phyloP scores from a whole-genome alignment of 2,888 invertebrate genomes.

The Rhagium mordax region DNA sequence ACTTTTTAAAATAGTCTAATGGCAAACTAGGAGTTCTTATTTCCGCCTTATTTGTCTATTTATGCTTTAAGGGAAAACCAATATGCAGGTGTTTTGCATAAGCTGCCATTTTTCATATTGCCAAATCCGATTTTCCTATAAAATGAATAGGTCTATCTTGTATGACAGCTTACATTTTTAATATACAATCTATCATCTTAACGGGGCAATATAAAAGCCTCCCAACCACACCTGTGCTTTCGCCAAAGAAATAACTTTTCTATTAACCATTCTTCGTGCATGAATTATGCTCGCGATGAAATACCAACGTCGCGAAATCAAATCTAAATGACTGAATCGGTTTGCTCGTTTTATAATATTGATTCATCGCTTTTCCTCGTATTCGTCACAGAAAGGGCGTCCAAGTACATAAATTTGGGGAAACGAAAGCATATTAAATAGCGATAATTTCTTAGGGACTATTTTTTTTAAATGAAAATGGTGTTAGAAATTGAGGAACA shows the following conservation, averaged over 20 bases:
- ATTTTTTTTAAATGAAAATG: too few relatives aligned
- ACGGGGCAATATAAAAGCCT: conserved; percentile 9
- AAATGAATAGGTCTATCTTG: conserved; percentile 3
- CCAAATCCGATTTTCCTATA: neutral
- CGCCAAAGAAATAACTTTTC: neutral
- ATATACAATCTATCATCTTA: conserved; percentile 20
- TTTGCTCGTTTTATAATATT: neutral
- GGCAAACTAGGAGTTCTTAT: too few relatives aligned
- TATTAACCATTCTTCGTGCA: neutral
- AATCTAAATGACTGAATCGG: neutral
- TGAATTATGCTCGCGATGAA: neutral
- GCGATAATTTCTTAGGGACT: too few relatives aligned
- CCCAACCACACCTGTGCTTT: conserved; percentile 4
- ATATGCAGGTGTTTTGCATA: neutral
- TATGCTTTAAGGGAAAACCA: neutral
- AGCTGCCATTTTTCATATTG: neutral
- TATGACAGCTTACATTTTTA: conserved; percentile 14
- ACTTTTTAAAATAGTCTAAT: too few relatives aligned
- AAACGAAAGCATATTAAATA: too few relatives aligned
- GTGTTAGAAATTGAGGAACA: too few relatives aligned
- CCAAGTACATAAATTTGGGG: too few relatives aligned
- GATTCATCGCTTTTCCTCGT: too few relatives aligned
- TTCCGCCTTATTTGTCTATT: too few relatives aligned
- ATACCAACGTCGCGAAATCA: neutral
- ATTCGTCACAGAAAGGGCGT: too few relatives aligned